phyloP scores from a whole-genome alignment of 1,140 invertebrate species.

The Trinorchestia longiramus region DNA sequence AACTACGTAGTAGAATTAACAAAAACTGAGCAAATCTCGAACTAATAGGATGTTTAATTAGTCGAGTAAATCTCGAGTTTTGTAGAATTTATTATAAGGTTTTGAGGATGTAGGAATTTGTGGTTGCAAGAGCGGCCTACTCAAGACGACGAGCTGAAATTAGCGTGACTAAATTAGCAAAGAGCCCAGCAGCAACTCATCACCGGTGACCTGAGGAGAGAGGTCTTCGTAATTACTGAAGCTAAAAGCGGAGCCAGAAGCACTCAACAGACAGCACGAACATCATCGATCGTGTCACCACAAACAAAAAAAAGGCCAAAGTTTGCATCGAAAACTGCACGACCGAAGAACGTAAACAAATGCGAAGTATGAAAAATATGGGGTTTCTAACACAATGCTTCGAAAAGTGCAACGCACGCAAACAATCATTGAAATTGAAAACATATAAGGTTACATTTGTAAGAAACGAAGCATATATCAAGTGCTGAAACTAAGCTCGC shows the following conservation, averaged over 20 bases:
- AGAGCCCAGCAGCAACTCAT: constrained; percentile 17
- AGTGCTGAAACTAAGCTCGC: neutral
- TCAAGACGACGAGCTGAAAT: neutral
- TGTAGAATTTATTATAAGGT: neutral
- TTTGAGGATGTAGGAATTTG: neutral
- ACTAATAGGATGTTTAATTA: too few relatives aligned
- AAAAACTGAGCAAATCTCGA: too few relatives aligned
- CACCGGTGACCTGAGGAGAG: constrained; percentile 24
- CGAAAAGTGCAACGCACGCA: neutral
- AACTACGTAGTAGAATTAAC: too few relatives aligned
- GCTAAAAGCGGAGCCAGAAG: constrained; percentile 24
- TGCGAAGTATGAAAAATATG: neutral
- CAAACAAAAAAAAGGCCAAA: neutral
- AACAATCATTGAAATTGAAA: neutral
- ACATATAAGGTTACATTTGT: neutral
- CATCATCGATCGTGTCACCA: constrained; percentile 41
- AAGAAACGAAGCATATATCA: neutral
- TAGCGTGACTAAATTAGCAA: constrained; percentile 35
- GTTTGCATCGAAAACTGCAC: neutral
- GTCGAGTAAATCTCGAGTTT: too few relatives aligned
- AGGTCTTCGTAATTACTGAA: constrained; percentile 38
- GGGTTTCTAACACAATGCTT: neutral
- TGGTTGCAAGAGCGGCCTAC: neutral
- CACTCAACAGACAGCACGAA: constrained; percentile 28
- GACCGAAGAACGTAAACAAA: neutral